Evolutionary conservation across 2,888 invertebrate genomes (phyloP).

Genomic region (Acanthosoma haemorrhoidale): DNA sequence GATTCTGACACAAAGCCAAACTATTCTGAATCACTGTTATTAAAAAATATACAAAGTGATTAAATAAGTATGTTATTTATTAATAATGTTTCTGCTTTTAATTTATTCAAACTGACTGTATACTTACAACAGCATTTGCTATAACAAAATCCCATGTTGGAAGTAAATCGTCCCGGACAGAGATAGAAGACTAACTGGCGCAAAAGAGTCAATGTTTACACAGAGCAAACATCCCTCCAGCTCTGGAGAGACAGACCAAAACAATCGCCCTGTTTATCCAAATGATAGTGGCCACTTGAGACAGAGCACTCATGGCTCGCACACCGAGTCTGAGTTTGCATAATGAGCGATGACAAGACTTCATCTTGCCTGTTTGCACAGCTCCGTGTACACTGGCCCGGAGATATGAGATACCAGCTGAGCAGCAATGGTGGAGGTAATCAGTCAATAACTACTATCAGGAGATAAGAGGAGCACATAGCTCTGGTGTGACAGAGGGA

Average conservation of each 20-base stretch:
- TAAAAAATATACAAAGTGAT: too few relatives aligned
- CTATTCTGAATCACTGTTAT: background rate
- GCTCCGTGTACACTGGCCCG: background rate
- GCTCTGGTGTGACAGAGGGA: background rate
- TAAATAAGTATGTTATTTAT: too few relatives aligned
- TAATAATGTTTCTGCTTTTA: too few relatives aligned
- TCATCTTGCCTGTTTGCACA: background rate
- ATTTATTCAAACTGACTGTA: too few relatives aligned
- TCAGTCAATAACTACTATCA: background rate
- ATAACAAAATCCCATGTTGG: slow-evolving; percentile 18
- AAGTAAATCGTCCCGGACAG: background rate
- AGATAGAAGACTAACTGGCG: background rate
- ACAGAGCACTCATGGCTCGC: background rate
- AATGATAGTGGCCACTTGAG: slow-evolving; percentile 1
- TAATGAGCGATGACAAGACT: background rate
- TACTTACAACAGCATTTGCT: slow-evolving; percentile 19
- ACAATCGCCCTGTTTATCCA: background rate
- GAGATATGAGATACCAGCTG: background rate
- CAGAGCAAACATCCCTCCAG: background rate
- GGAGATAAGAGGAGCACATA: background rate
- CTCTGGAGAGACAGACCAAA: background rate
- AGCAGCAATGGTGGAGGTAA: background rate
- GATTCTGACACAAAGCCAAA: background rate
- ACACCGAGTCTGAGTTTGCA: background rate
- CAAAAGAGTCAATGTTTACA: background rate